Evolutionary conservation across 2,888 invertebrate species (phyloP).

Genomic region (Kuschelorhynchus macadamiae): DNA sequence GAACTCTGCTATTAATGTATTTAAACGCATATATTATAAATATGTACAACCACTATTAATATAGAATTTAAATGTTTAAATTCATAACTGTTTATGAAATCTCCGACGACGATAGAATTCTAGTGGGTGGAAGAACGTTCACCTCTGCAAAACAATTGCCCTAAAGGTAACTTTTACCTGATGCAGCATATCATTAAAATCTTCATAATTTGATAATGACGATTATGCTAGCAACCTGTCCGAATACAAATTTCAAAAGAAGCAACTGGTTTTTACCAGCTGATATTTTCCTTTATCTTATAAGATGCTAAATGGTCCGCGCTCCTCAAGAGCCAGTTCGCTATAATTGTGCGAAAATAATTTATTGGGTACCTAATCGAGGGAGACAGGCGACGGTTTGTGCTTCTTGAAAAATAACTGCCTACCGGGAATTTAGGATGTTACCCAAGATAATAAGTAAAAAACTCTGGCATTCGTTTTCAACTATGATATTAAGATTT

Average conservation of each 20-base stretch:
- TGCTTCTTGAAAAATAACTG: conserved; percentile 40
- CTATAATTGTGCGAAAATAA: conserved; percentile 49
- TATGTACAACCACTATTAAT: no score
- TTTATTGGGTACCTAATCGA: conserved; percentile 45
- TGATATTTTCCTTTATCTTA: conserved; percentile 40
- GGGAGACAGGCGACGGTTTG: conserved; percentile 40
- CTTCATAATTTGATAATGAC: conserved; percentile 47
- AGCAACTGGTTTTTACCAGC: conserved; percentile 42
- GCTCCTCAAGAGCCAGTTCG: conserved; percentile 37
- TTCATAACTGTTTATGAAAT: no score
- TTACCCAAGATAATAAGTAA: no score
- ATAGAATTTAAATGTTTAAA: no score
- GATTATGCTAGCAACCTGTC: conserved; percentile 13
- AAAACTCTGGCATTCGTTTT: no score
- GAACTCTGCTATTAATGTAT: no score
- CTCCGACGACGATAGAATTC: no score
- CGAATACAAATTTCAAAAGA: conserved; percentile 37
- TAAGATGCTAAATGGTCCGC: conserved; percentile 43
- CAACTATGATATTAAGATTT: no score
- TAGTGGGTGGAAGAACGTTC: no score
- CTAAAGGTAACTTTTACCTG: no score
- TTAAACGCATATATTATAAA: no score
- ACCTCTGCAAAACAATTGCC: no score
- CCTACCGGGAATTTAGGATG: conserved; percentile 29
- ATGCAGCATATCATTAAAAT: conserved; percentile 11